A percentile compares a stretch with the other conserved stretches of the same genome.
These are phyloP conservation scores for Thecocarcelia acutangulata DNA, from an alignment of 2,888 invertebrate species.

Conservation along the genomic window DNA sequence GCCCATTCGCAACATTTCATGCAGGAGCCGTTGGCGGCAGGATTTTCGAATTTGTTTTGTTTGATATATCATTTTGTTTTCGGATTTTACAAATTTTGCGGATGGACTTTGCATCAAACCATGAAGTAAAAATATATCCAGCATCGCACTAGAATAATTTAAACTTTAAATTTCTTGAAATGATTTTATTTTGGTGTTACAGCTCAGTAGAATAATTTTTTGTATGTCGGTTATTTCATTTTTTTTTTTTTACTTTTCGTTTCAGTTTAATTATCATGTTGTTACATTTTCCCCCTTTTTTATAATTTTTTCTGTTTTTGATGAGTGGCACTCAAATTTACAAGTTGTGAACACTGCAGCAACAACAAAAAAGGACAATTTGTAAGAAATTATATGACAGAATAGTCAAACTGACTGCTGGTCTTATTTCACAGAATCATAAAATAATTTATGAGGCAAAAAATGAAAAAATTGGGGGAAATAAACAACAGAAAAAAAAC, in stretches of 20 bases:
- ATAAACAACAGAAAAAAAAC: background rate
- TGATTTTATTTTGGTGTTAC: too few relatives aligned
- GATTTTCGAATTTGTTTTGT: too few relatives aligned
- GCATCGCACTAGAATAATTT: too few relatives aligned
- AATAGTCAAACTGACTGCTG: constrained; percentile 2
- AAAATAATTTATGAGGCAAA: constrained; percentile 39
- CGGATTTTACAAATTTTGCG: too few relatives aligned
- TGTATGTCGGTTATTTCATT: constrained; percentile 5
- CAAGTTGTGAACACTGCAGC: constrained; percentile 26
- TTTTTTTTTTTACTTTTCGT: constrained; percentile 17
- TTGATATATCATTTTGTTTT: too few relatives aligned
- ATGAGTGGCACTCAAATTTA: constrained; percentile 33
- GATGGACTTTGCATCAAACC: too few relatives aligned
- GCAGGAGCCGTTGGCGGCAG: too few relatives aligned
- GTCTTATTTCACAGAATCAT: constrained; percentile 32
- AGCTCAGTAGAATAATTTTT: too few relatives aligned
- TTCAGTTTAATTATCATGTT: constrained; percentile 55
- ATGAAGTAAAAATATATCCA: too few relatives aligned
- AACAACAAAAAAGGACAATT: constrained; percentile 23
- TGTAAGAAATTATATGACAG: background rate
- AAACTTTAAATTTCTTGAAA: too few relatives aligned
- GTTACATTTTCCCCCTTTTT: background rate
- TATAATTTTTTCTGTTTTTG: constrained; percentile 8
- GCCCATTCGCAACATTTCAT: too few relatives aligned
- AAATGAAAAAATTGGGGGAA: background rate